These are phyloP conservation scores for Brachionus plicatilis DNA, from an alignment of 1,140 invertebrate species.

Conservation along the genomic window DNA sequence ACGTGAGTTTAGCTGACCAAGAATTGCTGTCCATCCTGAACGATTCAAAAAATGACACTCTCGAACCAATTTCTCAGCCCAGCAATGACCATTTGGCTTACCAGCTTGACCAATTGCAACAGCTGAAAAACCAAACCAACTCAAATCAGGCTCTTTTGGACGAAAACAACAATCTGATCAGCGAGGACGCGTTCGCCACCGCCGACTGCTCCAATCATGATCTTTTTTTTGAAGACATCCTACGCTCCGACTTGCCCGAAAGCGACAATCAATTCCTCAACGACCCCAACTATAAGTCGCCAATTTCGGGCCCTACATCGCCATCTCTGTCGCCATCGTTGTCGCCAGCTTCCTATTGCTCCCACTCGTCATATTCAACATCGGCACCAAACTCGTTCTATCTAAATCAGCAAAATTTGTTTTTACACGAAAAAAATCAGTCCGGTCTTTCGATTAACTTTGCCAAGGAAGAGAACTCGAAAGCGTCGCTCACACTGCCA, in stretches of 20 bases:
- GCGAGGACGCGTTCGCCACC: background rate
- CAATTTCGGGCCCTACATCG: background rate
- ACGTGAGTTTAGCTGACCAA: background rate
- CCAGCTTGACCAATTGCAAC: constrained; percentile 2
- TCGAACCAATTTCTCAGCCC: background rate
- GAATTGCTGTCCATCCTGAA: background rate
- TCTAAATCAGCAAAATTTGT: constrained; percentile 27
- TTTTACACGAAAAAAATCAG: constrained; percentile 8
- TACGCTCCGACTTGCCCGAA: background rate
- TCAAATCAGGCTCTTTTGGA: background rate
- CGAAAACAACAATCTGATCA: constrained; percentile 7
- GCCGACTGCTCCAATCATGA: background rate
- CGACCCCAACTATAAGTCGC: background rate
- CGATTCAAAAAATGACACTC: background rate
- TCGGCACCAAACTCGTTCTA: background rate
- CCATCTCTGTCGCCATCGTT: constrained; percentile 10
- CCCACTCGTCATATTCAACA: constrained; percentile 17
- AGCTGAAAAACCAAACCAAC: background rate
- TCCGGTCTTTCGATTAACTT: background rate
- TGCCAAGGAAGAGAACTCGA: background rate
- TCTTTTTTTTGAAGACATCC: constrained; percentile 18
- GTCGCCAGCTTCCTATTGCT: constrained; percentile 10
- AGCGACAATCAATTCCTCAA: background rate
- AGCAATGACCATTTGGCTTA: background rate
- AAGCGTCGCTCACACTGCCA: background rate